Conservation (phyloP, 2,113 vertebrate species). For the Sylvilagus bachmani region DNA sequence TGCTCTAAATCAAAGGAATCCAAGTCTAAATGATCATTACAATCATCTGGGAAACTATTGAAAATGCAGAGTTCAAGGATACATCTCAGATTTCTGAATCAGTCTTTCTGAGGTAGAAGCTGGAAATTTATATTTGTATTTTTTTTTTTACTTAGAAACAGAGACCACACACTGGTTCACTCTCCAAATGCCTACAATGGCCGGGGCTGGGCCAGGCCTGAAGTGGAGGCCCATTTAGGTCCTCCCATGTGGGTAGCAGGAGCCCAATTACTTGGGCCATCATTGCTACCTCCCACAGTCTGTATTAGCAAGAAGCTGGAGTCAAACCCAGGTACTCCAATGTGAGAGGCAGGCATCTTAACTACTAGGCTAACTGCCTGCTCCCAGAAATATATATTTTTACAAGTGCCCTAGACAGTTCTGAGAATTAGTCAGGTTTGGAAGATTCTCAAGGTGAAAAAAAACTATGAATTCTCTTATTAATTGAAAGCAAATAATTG, state of each 20-base stretch:
- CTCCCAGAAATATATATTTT: constrained; percentile 26
- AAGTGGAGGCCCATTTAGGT: too few species aligned
- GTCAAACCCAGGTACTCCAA: too few species aligned
- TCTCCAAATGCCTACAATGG: too few species aligned
- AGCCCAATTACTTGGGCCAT: too few species aligned
- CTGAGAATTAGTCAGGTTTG: constrained; percentile 31
- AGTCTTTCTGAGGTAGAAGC: constrained; percentile 17
- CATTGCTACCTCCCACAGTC: too few species aligned
- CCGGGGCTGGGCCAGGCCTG: too few species aligned
- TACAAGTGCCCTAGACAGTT: constrained; percentile 20
- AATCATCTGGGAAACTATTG: background rate
- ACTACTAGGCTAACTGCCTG: too few species aligned
- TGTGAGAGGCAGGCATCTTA: too few species aligned
- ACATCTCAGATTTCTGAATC: constrained; percentile 26
- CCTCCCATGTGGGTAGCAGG: too few species aligned
- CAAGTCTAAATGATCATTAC: background rate
- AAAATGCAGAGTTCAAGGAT: constrained; percentile 22
- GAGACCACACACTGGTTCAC: too few species aligned
- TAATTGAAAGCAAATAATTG: constrained; percentile 60
- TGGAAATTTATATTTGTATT: background rate
- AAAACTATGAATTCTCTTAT: constrained; percentile 45
- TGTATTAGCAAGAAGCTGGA: too few species aligned
- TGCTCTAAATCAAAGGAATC: constrained; percentile 55
- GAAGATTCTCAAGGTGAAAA: constrained; percentile 47
- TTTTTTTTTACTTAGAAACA: too few species aligned